These are phyloP conservation scores for Serinus canaria DNA, from an alignment of 2,113 vertebrate species.

Conservation along the genomic window DNA sequence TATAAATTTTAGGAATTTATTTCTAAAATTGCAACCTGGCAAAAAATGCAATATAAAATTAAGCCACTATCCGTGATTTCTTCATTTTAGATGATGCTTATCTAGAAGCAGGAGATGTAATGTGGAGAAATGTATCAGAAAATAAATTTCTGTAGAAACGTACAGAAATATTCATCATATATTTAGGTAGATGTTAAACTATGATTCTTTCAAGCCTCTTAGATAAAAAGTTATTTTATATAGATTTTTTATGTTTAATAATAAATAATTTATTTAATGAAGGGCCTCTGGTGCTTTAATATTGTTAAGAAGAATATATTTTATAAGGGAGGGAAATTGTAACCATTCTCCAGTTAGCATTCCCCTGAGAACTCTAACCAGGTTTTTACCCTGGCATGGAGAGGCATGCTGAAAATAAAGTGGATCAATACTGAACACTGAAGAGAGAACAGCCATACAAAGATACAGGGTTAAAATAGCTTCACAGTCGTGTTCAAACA, in stretches of 20 bases:
- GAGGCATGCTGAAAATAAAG: background rate
- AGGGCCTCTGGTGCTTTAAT: background rate
- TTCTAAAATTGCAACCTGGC: background rate
- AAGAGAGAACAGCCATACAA: background rate
- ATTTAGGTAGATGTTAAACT: background rate
- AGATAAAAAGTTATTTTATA: background rate
- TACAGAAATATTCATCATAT: background rate
- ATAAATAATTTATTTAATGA: background rate
- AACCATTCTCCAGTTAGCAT: background rate
- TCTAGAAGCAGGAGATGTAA: background rate
- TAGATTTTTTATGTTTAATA: background rate
- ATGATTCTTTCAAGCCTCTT: background rate
- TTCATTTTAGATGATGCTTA: background rate
- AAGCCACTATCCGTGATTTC: background rate
- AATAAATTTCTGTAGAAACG: background rate
- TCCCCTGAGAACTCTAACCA: background rate
- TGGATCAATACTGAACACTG: background rate
- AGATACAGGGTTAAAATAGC: background rate
- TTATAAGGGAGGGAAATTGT: background rate
- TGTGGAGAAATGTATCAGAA: background rate
- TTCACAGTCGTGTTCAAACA: background rate
- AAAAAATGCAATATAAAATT: background rate
- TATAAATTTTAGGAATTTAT: background rate
- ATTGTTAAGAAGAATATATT: background rate
- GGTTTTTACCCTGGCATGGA: background rate